A percentile compares a stretch with the other conserved stretches of the same genome.
Evolutionary conservation across 1,140 invertebrate species (phyloP).

Genomic region (Nebria ingens): DNA sequence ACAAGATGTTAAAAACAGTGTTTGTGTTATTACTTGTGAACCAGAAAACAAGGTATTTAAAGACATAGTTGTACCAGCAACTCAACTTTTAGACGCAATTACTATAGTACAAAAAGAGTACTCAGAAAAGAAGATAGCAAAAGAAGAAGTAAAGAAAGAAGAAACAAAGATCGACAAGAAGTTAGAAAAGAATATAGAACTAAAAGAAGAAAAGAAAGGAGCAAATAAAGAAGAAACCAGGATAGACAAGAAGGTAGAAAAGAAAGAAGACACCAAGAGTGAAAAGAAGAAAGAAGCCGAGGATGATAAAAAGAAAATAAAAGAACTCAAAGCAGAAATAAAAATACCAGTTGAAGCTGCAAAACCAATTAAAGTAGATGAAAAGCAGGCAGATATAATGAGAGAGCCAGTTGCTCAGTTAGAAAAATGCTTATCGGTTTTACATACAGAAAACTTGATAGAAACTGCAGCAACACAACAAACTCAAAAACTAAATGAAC

Average conservation of each 20-base stretch:
- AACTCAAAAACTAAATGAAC: neutral
- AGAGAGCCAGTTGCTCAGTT: neutral
- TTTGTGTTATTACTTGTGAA: neutral
- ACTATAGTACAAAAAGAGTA: neutral
- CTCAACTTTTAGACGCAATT: slow-evolving; percentile 5
- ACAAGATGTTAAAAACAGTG: slow-evolving; percentile 6
- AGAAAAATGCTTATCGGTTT: neutral
- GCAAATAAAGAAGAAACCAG: neutral
- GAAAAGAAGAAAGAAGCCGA: neutral
- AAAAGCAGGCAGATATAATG: neutral
- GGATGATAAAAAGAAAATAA: neutral
- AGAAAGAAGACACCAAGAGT: neutral
- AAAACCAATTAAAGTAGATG: neutral
- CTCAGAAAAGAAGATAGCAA: slow-evolving; percentile 8
- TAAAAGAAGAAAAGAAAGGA: neutral
- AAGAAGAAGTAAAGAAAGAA: slow-evolving; percentile 12
- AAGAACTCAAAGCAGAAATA: neutral
- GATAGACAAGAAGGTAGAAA: neutral
- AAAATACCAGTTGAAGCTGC: neutral
- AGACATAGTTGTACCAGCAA: neutral
- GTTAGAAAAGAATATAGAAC: neutral
- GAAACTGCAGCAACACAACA: neutral
- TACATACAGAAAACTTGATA: neutral
- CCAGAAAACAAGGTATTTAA: neutral
- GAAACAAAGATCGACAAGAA: slow-evolving; percentile 3